Base-by-base conservation (phyloP, 2,797 vertebrate species). In the Danionella dracula region DNA sequence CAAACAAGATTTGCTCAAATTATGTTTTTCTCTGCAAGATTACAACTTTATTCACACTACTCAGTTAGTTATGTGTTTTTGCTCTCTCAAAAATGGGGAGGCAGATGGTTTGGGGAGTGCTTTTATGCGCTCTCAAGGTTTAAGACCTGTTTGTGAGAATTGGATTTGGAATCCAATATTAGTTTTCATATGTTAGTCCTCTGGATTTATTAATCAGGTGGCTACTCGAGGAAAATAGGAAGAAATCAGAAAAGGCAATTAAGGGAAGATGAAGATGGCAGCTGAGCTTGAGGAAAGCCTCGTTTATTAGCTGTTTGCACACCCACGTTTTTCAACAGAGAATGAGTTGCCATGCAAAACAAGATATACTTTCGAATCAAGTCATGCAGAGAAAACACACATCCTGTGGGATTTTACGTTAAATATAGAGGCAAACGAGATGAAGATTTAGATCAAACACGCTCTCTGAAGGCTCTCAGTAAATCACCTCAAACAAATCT, bases 241-340 rank as follows among this genome's bases (percentile, higher is more conserved):
- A 66, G 40, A 59, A 20, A 49, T 9, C 41, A 10, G 37, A 21
- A 49, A 67, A 59, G 32, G 12, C 50, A 64, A 71, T 76, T 71
- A 74, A 31, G 40, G 32, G 38, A 44, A 67, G 44, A 75, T 57
- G 31, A 65, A 69, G 71, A 71, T 66, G 50, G 53, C 46, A 42
- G 31, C 46, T 51, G 53, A 21, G 51, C 51, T 68, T 42, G 44
- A 38, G 13, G 57, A 66, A 35, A 20, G 35, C 35, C 44, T 27
- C 50, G 29, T 61, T 48, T 66, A 45, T 53, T 17, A 42, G 31
- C 17, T 66, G 44, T 32, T 44, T 69, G 51, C 29, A 61, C 34
- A 31, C 55, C 66, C 50, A 71, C 45, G 21, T 37, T 40, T 21
- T 44, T 49, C 31, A 4, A 46, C 23, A 29, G 45, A 50, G 32